Evolutionary conservation across 2,797 vertebrate species (phyloP), one percentile per base, ranked within the genome.

Genomic region (Acanthiza pusilla): DNA sequence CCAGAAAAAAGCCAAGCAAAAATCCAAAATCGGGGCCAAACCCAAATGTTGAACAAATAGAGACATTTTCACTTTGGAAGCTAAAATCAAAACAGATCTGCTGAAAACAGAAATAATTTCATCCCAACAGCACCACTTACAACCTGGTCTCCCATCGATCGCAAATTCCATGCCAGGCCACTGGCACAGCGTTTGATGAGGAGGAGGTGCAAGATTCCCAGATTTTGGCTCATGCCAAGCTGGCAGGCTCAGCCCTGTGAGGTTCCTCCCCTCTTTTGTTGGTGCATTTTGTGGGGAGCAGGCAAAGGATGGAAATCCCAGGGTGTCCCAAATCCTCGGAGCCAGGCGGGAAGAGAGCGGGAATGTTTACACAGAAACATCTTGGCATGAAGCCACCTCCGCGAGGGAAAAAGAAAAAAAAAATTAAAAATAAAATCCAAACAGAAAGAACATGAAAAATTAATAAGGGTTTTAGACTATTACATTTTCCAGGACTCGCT

Each of bases 31-130:
- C 32, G 34, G 85, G 85, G 42, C 92, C 94, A 94, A 82, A 62
- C 89, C 40, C 75, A 76, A 94, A 88, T 83, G 91, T 76, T 91
- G 86, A 95, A 86, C 87, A 92, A 93, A 89, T 72, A 92, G 67
- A 92, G 81, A 82, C 30, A 38, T 85, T 89, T 93, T 89, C 54
- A 45, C 75, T 89, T 83, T 85, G 91, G 91, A 94, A 91, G 62
- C 42, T 62, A 81, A 91, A 92, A 85, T 95, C 84, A 83, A 94
- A 96, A 96, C 83, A 96, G 89, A 92, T 82, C 91, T 93, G 82
- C 65, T 63, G 68, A 85, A 93, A 95, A 62, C 65, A 94, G 87
- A 87, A 93, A 93, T 94, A 71, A 94, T 96, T 93, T 76, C 91
- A 57, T 66, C 11, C 26, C 16, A 68, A 60, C 61, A 55, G 89